phyloP scores from a whole-genome alignment of 2,113 vertebrate genomes.

The Cichladusa arquata region DNA sequence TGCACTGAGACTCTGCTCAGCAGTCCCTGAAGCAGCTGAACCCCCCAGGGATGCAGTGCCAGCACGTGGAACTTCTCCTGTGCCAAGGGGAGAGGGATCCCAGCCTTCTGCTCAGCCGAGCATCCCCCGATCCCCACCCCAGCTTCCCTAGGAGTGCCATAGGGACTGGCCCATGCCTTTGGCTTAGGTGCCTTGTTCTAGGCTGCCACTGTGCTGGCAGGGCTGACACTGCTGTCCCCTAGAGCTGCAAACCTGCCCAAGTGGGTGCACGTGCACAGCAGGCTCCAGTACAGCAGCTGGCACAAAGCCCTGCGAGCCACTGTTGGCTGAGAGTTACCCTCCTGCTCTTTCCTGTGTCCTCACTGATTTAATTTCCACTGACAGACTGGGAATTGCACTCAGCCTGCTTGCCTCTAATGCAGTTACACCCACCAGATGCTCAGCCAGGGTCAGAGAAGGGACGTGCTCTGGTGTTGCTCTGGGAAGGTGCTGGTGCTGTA shows the following conservation, averaged over 20 bases:
- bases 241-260: not conserved
- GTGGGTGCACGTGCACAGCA: not conserved
- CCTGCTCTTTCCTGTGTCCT: conserved; percentile 9
- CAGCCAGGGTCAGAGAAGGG: not conserved
- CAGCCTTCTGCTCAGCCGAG: not conserved
- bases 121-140: not conserved
- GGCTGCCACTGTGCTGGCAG: not conserved
- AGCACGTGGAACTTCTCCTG: not conserved
- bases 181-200: not conserved
- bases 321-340: not conserved
- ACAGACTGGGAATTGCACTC: not conserved
- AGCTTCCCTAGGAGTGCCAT: not conserved
- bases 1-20: not conserved
- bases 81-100: not conserved
- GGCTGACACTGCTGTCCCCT: not conserved
- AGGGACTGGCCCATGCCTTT: not conserved
- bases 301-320: accelerated
- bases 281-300: not conserved
- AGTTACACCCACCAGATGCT: not conserved
- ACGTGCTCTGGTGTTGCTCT: not conserved
- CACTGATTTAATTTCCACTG: conserved; percentile 1
- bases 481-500: not conserved
- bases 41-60: not conserved
- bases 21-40: not conserved
- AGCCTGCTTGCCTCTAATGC: not conserved